Base-by-base conservation (phyloP, 2,888 invertebrate genomes). In the Ferrisia virgata region DNA sequence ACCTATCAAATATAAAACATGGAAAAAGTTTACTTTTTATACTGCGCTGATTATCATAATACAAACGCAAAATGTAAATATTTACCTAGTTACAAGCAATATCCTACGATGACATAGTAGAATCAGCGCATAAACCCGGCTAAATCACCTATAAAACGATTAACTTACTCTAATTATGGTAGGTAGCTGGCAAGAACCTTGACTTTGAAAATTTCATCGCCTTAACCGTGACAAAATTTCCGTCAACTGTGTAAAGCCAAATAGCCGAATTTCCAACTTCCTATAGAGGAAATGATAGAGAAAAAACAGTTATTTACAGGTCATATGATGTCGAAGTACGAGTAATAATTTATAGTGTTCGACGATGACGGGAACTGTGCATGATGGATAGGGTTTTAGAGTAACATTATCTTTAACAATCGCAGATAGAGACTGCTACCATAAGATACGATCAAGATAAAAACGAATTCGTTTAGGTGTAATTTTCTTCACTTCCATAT, bases 381-480 rank as follows among this genome's bases (percentile, higher is more conserved):
- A 76, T 76, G 72, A 76, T 76, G 31, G 72, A 76, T 76, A 18
- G 72, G 72, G 72, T 36, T 76, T 76, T 69, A 22, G n/a, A n/a
- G 72, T 33, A 76, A 76, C 36, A 76, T 76, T 76, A 33, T 36
- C 72, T 76, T 76, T n/a, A 76, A 76, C 72, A 76, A 76, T 76
- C 72, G 72, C 9, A 76, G 33, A 76, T 76, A n/a, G 69, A n/a
- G n/a, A n/a, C n/a, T n/a, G 31, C 53, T 76, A 36, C 72, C 18
- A 76, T 76, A 36, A 76, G 72, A 33, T 76, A 76, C 72, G 36
- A 36, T 36, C 28, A 76, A 76, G 72, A 76, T 76, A 36, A 76
- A 39, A 39, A 82, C 39, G 72, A 82, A 82, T 82, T 82, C 82
- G 69, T 76, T 82, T 83, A 22, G 72, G 47, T 43, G 25, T 82